phyloP scores from a whole-genome alignment of 2,113 vertebrate species.

The Aspidoscelis tigris region DNA sequence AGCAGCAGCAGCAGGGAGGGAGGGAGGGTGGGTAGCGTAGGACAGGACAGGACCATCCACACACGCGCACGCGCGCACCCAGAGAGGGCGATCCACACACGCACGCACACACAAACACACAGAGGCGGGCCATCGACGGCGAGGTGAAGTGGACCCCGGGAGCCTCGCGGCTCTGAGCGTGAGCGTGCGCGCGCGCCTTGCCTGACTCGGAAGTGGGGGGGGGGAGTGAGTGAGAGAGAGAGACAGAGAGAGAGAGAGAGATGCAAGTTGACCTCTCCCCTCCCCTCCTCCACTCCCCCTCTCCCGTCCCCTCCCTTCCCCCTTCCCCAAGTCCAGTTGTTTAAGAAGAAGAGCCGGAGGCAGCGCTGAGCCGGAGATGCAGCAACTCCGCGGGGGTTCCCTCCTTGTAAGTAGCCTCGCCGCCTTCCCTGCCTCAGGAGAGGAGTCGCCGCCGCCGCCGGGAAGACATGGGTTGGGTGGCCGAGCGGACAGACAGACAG shows the following conservation, averaged over 20 bases:
- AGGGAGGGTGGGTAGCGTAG: background rate
- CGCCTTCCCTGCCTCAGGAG: conserved; percentile 32
- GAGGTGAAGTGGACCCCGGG: conserved; percentile 33
- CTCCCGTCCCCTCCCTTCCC: background rate
- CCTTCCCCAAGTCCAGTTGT: conserved; percentile 50
- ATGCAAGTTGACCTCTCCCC: conserved; percentile 38
- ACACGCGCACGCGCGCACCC: background rate
- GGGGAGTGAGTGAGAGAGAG: background rate
- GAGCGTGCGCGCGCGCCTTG: conserved; percentile 25
- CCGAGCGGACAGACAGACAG: conserved; percentile 39
- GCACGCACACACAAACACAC: background rate
- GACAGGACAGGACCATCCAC: background rate
- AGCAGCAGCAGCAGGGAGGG: conserved; percentile 13
- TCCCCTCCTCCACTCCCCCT: background rate
- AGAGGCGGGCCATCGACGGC: background rate
- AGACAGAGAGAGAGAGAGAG: conserved; percentile 1
- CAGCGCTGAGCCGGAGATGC: conserved; percentile 66
- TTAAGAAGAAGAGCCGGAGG: conserved; percentile 60
- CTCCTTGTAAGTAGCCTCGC: conserved; percentile 59
- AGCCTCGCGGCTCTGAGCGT: background rate
- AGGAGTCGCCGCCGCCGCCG: background rate
- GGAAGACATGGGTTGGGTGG: background rate
- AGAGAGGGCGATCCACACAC: background rate
- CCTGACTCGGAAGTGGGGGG: background rate
- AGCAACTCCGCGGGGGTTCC: conserved; percentile 55